Evolutionary conservation across 1,140 invertebrate genomes (phyloP).

Genomic region (Drosophila dunni): DNA sequence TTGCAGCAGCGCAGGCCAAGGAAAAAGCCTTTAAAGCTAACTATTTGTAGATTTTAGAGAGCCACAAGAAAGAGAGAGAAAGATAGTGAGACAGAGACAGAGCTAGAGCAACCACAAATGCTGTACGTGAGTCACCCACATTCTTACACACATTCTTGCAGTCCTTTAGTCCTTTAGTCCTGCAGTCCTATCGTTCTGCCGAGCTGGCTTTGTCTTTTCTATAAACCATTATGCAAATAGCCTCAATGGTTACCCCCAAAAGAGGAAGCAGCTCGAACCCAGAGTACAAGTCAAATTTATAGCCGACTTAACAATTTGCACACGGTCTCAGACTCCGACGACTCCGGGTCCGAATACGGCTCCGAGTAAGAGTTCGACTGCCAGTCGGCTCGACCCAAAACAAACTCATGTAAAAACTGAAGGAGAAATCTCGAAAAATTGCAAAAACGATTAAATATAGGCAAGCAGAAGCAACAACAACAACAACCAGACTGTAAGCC

Average conservation of each 20-base stretch:
- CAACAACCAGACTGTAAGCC: conserved; percentile 19
- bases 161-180: conserved; percentile 11
- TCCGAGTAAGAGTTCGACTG: background rate
- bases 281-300: conserved; percentile 81
- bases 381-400: conserved; percentile 30
- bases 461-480: conserved; percentile 47
- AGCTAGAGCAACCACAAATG: conserved; percentile 1
- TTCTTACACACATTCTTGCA: conserved; percentile 6
- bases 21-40: conserved; percentile 58
- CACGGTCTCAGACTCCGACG: conserved; percentile 7
- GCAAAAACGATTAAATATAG: conserved; percentile 81
- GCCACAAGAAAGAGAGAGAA: conserved; percentile 1
- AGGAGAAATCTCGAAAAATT: conserved; percentile 71
- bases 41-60: conserved; percentile 50
- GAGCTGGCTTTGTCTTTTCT: conserved; percentile 70
- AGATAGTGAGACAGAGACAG: background rate
- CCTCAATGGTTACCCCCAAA: conserved; percentile 52
- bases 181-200: background rate
- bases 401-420: conserved; percentile 51
- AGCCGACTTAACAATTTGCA: conserved; percentile 82
- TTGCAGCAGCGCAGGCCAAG: conserved; percentile 16
- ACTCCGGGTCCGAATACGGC: background rate
- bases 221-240: conserved; percentile 83
- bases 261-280: conserved; percentile 43
- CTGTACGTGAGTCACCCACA: conserved; percentile 2